Base-by-base conservation (phyloP, 2,113 vertebrate genomes). In the Centropristis striata region DNA sequence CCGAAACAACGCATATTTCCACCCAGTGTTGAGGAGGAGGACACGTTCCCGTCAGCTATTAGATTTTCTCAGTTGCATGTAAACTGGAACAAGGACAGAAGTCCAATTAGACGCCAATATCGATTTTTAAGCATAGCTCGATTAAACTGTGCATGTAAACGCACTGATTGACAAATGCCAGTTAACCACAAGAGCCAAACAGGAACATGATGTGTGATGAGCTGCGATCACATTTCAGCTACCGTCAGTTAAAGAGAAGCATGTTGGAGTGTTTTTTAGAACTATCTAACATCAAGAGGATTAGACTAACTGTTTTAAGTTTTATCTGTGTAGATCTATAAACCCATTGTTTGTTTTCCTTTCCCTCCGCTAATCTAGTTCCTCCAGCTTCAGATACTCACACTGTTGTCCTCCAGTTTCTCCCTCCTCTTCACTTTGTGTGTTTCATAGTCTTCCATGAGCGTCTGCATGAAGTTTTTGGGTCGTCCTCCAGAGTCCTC, bases 401-500 rank as follows among this genome's bases (percentile, higher is more conserved):
- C 98, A 86, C 96, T 98, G 94, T 95, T 96, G 91, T 99, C 98
- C 0, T 99, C 98, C 90, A 96, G 88, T 80, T 96, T 96, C 88
- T 99, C 97, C 78, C 96, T 95, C 88, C 96, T 96, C 93, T 98
- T 99, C 84, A 96, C 97, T 93, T 98, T 99, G 95, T 98, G 97
- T 32, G 95, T 96, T 93, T 99, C 97, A 5, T 95, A 99, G 93
- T 99, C 98, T 83, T 99, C 98, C 97, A 99, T 96, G 41, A 99
- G 96, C 1, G 98, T 99, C 95, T 99, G 96, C 98, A 99, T 98
- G 94, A 97, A 95, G 93, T 98, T 99, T 94, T 98, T 99, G 88
- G 97, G 95, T 37, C 97, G 89, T 79, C 96, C 97, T 3, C 92
- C 94, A 9, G 97, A 95, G 91, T 99, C 98, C 81, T 98, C 97